These are phyloP conservation scores for Orientallactaga bullata DNA, from an alignment of 2,113 vertebrate species.

Conservation along the genomic window DNA sequence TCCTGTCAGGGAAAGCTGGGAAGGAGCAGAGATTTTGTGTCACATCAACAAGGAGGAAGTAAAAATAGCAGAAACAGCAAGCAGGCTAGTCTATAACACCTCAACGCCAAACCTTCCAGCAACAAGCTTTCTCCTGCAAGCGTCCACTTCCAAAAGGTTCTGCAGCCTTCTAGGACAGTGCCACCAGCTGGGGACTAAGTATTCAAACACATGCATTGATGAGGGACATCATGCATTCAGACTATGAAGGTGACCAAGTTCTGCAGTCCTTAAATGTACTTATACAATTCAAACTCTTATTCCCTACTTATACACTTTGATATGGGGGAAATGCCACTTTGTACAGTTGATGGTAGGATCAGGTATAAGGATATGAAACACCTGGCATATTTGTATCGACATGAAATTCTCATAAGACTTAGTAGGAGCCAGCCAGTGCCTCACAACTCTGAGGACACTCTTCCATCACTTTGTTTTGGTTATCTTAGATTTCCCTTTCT, in stretches of 20 bases:
- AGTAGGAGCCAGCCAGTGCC: neutral
- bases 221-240: too few species aligned
- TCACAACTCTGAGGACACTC: neutral
- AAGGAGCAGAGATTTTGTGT: too few species aligned
- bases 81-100: too few species aligned
- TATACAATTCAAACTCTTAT: neutral
- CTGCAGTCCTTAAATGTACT: neutral
- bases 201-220: too few species aligned
- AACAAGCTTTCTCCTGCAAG: too few species aligned
- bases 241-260: neutral
- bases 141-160: too few species aligned
- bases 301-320: neutral
- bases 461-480: neutral
- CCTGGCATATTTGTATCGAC: neutral
- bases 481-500: neutral
- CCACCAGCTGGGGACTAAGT: too few species aligned
- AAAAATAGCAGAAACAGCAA: too few species aligned
- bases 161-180: too few species aligned
- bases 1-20: too few species aligned
- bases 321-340: neutral
- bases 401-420: neutral
- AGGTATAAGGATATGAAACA: neutral
- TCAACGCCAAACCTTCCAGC: too few species aligned
- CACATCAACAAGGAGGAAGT: too few species aligned
- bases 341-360: neutral